Conservation (phyloP, 1,140 invertebrate species). For the Marisa cornuarietis region DNA sequence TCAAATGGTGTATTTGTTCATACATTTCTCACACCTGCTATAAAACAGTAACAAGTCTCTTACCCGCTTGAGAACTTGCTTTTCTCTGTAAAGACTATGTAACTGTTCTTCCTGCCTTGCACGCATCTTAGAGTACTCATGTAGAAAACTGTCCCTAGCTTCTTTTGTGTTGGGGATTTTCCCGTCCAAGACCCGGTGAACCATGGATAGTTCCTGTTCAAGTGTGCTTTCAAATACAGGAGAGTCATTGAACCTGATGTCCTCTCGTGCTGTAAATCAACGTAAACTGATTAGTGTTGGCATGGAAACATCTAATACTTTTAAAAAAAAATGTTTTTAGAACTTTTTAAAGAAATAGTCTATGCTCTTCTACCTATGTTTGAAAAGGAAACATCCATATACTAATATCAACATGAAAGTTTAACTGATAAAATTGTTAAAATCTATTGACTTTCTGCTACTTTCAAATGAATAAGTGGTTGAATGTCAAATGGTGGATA, state of each 20-base stretch:
- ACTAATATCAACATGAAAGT: no score
- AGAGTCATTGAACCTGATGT: slow-evolving; percentile 27
- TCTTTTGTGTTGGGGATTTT: slow-evolving; percentile 49
- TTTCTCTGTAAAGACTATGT: slow-evolving; percentile 36
- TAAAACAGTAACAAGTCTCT: neutral
- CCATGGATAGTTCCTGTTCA: slow-evolving; percentile 55
- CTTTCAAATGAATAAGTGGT: no score
- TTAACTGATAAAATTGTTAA: no score
- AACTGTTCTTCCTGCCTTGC: slow-evolving; percentile 47
- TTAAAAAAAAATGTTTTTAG: no score
- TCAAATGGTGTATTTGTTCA: neutral
- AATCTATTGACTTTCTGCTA: no score
- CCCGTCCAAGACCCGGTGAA: slow-evolving; percentile 50
- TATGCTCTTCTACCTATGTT: no score
- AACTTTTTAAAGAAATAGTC: no score
- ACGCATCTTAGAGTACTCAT: slow-evolving; percentile 50
- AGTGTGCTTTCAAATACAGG: slow-evolving; percentile 43
- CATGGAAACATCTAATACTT: neutral
- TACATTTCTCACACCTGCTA: neutral
- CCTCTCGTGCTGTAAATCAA: slow-evolving; percentile 33
- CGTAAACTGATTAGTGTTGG: neutral
- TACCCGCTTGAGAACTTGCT: slow-evolving; percentile 45
- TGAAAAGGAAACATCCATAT: no score
- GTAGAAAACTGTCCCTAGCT: slow-evolving; percentile 47
- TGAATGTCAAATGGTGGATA: no score